Evolutionary conservation across 1,140 invertebrate species (phyloP).

Genomic region (Vanessa atalanta): DNA sequence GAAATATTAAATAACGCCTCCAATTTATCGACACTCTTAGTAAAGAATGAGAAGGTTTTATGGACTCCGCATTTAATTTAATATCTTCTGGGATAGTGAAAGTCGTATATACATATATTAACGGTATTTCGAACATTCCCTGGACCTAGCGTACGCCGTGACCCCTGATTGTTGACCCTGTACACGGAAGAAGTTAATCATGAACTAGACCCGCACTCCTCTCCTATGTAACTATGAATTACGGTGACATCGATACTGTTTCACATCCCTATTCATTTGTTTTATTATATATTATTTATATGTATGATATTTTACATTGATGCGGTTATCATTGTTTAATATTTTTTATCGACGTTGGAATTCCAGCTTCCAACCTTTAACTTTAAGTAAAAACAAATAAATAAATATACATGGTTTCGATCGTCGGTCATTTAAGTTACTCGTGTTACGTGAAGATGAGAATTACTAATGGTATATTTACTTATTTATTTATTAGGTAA

Average conservation of each 20-base stretch:
- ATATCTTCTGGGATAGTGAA: conserved; percentile 16
- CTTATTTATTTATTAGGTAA: too few relatives aligned
- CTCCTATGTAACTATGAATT: conserved; percentile 47
- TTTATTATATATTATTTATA: not conserved
- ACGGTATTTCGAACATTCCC: conserved; percentile 38
- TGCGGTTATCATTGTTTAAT: too few relatives aligned
- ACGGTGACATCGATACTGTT: conserved; percentile 44
- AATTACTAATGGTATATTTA: too few relatives aligned
- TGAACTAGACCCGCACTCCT: conserved; percentile 46
- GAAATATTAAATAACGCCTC: too few relatives aligned
- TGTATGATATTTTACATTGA: not conserved
- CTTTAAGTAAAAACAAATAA: too few relatives aligned
- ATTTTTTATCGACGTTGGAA: too few relatives aligned
- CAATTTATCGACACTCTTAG: not conserved
- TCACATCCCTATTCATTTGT: conserved; percentile 32
- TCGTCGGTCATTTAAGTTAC: too few relatives aligned
- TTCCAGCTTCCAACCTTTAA: too few relatives aligned
- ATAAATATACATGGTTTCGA: too few relatives aligned
- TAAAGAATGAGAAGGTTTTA: not conserved
- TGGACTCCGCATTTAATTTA: not conserved
- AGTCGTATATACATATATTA: conserved; percentile 31
- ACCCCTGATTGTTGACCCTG: conserved; percentile 66
- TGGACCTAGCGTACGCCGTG: conserved; percentile 37
- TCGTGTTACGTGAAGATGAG: too few relatives aligned
- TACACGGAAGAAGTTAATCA: conserved; percentile 72